phyloP scores from a whole-genome alignment of 2,113 vertebrate species.

The Balaeniceps rex region DNA sequence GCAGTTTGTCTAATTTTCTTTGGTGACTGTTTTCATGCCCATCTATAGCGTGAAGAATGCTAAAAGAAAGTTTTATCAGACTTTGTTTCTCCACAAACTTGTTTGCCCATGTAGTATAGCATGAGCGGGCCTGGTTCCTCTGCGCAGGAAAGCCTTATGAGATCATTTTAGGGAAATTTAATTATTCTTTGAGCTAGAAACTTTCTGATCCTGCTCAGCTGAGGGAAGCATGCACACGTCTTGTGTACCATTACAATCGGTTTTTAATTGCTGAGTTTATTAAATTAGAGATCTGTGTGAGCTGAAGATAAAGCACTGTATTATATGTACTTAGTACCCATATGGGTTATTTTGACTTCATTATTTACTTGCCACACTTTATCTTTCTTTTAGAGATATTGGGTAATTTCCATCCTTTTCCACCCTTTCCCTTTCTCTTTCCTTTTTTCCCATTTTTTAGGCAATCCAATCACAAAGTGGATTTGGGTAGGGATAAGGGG shows the following conservation, averaged over 20 bases:
- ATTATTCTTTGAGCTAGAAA: background rate
- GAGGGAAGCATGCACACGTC: background rate
- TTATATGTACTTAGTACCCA: background rate
- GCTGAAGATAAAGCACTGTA: background rate
- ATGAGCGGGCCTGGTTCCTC: background rate
- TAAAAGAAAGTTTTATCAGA: background rate
- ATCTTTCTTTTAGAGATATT: background rate
- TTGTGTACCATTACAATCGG: background rate
- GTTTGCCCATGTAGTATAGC: background rate
- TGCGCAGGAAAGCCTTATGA: background rate
- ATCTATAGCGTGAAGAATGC: background rate
- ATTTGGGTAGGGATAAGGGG: background rate
- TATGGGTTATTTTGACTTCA: background rate
- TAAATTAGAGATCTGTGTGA: background rate
- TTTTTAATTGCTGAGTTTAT: constrained; percentile 24
- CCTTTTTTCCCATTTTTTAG: accelerated
- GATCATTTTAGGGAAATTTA: background rate
- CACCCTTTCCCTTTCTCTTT: background rate
- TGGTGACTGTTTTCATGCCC: background rate
- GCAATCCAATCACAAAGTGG: background rate
- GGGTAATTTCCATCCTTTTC: background rate
- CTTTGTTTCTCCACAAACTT: background rate
- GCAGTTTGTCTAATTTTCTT: background rate
- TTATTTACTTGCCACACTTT: background rate
- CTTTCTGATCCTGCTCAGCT: background rate